Conservation (phyloP, 2,888 invertebrate genomes). For the Leucoptera coffeella region DNA sequence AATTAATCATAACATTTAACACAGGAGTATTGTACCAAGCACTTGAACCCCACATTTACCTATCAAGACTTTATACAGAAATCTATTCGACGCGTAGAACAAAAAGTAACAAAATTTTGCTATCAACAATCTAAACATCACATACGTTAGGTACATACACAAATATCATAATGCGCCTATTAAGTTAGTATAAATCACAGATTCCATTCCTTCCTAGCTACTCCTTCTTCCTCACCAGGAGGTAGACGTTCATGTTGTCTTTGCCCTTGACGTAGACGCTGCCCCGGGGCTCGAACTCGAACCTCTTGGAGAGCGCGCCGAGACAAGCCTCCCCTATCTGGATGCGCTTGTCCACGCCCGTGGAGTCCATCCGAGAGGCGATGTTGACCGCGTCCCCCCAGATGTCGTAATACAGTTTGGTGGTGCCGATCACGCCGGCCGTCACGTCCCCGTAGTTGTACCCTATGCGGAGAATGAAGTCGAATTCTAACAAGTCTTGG, state of each 20-base stretch:
- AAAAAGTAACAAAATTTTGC: too few species aligned
- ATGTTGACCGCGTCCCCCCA: constrained; percentile 99
- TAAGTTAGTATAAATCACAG: constrained; percentile 46
- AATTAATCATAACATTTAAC: background rate
- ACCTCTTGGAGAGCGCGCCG: constrained; percentile 62
- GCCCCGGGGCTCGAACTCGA: constrained; percentile 87
- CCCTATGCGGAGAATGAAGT: constrained; percentile 79
- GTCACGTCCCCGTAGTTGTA: constrained; percentile 94
- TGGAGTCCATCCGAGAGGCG: constrained; percentile 95
- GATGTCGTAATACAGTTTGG: constrained; percentile 93
- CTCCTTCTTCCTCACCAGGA: constrained; percentile 55
- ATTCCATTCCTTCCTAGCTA: constrained; percentile 33
- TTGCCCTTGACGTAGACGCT: constrained; percentile 95
- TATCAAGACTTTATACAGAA: too few species aligned
- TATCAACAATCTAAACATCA: too few species aligned
- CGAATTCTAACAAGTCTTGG: constrained; percentile 83
- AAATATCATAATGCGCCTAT: too few species aligned
- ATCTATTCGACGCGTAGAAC: too few species aligned
- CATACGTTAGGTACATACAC: too few species aligned
- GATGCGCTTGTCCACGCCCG: constrained; percentile 80
- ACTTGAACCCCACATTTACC: too few species aligned
- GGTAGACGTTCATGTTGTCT: constrained; percentile 88
- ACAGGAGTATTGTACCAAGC: too few species aligned
- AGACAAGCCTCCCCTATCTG: constrained; percentile 77
- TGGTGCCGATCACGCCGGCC: constrained; percentile 93